Evolutionary conservation across 2,113 vertebrate species (phyloP), one percentile per base, ranked within the genome.

Genomic region (Cavia porcellus): DNA sequence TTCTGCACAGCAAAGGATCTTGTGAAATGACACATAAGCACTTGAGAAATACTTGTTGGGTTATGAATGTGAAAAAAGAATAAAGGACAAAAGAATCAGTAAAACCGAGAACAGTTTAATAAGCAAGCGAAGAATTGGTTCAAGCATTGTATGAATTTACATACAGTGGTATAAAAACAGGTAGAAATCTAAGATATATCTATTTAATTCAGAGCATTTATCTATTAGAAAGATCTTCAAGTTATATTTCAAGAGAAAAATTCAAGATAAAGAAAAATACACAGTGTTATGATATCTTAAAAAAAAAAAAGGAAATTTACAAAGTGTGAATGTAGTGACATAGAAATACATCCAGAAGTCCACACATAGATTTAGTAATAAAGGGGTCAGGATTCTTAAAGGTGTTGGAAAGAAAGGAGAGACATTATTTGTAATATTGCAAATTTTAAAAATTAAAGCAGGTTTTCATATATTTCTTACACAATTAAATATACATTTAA

Each of bases 1-100:
- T 96, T 81, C 77, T 79, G 35, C 38, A 32, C 62, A 50, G 66
- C 62, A 45, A 14, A 7, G 47, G 87, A 52, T 14, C 82, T 90
- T 25, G 61, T 88, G 84, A 96, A 88, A 90, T 92, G 77, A 74
- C 42, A 96, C 92, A 70, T n/a, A 93, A 57, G 25, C 20, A 42
- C 72, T 62, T 68, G 75, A 87, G 74, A 95, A 92, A 92, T 81
- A 50, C 30, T 74, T 62, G 55, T 59, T 64, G 59, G 95, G 84
- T 95, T 87, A 90, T 64, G 20, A 5, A 52, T 92, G 59, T 86
- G 64, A 88, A 38, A 38, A 94, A 89, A 45, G 25, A 92, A 74
- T 93, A 61, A 79, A 95, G 38, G 28, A 66, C 79, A 32, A 83
- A 94, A 55, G 20, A 90, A 30, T 59, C 70, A 87, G 12, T 89